Percentiles rank a stretch among this genome's conserved stretches.
These are phyloP conservation scores for Phalera bucephala DNA, from an alignment of 2,888 invertebrate genomes.

Conservation along the genomic window DNA sequence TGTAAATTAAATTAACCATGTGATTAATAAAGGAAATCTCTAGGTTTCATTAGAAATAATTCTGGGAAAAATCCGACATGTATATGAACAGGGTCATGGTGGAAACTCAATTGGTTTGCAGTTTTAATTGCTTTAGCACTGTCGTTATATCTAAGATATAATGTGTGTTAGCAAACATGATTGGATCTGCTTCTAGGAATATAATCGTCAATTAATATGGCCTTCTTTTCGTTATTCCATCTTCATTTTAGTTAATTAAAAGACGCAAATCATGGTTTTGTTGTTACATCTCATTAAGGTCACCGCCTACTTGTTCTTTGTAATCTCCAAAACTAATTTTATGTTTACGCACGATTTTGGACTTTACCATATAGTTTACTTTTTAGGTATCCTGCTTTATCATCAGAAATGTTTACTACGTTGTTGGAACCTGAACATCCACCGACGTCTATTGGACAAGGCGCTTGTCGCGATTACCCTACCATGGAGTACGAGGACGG, in stretches of 20 bases:
- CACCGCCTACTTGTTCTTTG: background rate
- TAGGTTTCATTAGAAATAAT: slow-evolving; percentile 42
- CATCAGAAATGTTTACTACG: slow-evolving; percentile 92
- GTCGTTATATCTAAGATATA: slow-evolving; percentile 21
- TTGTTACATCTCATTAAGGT: background rate
- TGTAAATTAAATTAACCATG: slow-evolving; percentile 67
- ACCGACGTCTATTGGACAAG: slow-evolving; percentile 83
- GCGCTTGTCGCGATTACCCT: slow-evolving; percentile 81
- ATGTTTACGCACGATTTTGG: background rate
- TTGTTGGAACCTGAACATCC: slow-evolving; percentile 86
- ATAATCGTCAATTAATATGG: slow-evolving; percentile 10
- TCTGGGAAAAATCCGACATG: slow-evolving; percentile 48
- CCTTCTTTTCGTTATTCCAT: slow-evolving; percentile 20
- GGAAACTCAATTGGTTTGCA: slow-evolving; percentile 38
- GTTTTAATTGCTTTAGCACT: slow-evolving; percentile 32
- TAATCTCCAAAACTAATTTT: background rate
- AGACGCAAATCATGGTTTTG: background rate
- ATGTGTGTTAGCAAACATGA: slow-evolving; percentile 10
- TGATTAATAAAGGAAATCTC: slow-evolving; percentile 69
- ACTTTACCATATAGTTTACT: too few relatives aligned
- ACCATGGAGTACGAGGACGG: slow-evolving; percentile 81
- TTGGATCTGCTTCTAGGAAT: slow-evolving; percentile 22
- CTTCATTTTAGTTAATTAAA: slow-evolving; percentile 4
- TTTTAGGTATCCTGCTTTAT: slow-evolving; percentile 86
- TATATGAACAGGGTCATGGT: slow-evolving; percentile 28